phyloP scores from a whole-genome alignment of 1,140 invertebrate genomes.

The Trinorchestia longiramus region DNA sequence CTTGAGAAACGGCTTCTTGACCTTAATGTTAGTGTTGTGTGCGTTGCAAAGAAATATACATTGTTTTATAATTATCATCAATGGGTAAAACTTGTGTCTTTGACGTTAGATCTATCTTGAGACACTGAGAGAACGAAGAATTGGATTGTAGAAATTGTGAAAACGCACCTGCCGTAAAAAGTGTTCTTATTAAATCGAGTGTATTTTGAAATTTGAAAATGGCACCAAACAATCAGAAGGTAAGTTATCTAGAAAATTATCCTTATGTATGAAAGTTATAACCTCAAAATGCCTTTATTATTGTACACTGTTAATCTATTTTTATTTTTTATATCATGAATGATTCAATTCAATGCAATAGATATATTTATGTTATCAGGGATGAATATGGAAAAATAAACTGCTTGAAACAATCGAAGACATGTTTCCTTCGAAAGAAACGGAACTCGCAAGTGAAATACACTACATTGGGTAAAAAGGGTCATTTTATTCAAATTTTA shows the following conservation, averaged over 20 bases:
- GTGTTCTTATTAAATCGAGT: neutral
- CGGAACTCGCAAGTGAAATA: too few species aligned
- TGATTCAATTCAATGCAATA: neutral
- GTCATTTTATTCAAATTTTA: neutral
- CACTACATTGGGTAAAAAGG: neutral
- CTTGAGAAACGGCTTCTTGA: neutral
- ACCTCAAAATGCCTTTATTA: neutral
- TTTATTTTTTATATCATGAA: neutral
- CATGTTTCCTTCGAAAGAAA: neutral
- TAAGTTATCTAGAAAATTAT: neutral
- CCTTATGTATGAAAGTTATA: neutral
- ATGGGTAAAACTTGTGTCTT: neutral
- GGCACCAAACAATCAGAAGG: neutral
- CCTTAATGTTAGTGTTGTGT: neutral
- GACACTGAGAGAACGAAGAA: neutral
- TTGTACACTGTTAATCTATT: neutral
- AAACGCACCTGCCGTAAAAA: neutral
- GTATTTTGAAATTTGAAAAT: neutral
- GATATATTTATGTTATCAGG: neutral
- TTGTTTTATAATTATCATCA: neutral
- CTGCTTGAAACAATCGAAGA: neutral
- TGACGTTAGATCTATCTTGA: neutral
- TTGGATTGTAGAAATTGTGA: neutral
- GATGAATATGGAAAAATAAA: neutral
- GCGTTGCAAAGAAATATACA: neutral